phyloP scores from a whole-genome alignment of 2,888 invertebrate genomes.

The Agonopterix arenella region DNA sequence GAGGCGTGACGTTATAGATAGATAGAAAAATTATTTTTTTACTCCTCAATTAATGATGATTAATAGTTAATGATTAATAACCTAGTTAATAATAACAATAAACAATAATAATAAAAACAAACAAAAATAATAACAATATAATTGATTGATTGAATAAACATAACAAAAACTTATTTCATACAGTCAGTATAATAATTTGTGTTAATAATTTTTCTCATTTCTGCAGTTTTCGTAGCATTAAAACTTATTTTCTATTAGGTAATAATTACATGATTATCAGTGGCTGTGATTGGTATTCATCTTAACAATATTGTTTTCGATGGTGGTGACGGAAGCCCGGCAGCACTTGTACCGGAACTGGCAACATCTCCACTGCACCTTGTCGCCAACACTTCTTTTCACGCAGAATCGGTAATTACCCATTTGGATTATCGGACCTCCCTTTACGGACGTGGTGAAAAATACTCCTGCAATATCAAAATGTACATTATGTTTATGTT shows the following conservation, averaged over 20 bases:
- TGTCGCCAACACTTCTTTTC: background rate
- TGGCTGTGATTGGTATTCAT: background rate
- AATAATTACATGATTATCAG: background rate
- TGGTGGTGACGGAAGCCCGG: conserved; percentile 17
- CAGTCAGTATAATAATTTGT: too few relatives aligned
- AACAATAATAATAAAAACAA: too few relatives aligned
- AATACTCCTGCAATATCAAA: background rate
- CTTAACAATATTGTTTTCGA: conserved; percentile 12
- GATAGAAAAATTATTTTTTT: too few relatives aligned
- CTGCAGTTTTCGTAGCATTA: background rate
- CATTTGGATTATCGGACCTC: background rate
- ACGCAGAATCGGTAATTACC: background rate
- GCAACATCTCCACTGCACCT: conserved; percentile 23
- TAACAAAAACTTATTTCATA: too few relatives aligned
- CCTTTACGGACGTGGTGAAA: background rate
- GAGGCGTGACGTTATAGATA: too few relatives aligned
- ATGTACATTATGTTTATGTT: too few relatives aligned
- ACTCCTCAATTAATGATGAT: too few relatives aligned
- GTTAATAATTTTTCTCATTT: too few relatives aligned
- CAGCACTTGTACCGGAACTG: conserved; percentile 14
- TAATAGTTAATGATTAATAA: too few relatives aligned
- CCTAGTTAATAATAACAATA: too few relatives aligned
- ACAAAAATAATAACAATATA: too few relatives aligned
- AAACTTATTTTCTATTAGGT: background rate
- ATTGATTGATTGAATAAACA: too few relatives aligned